A percentile compares a stretch with the other conserved stretches of the same genome.
Conservation (phyloP, 2,888 invertebrate species). For the Sycophila texana region DNA sequence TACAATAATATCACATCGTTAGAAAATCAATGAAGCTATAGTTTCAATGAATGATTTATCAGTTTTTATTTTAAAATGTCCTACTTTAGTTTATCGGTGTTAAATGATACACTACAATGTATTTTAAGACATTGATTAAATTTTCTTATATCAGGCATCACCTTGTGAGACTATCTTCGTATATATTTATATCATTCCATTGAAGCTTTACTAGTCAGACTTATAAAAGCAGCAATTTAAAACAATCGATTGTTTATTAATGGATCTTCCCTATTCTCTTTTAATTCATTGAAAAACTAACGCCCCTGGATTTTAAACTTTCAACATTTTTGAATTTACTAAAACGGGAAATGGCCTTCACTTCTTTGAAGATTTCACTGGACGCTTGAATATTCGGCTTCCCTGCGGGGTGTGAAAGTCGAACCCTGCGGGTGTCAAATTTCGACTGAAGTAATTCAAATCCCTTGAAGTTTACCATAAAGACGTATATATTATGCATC, state of each 20-base stretch:
- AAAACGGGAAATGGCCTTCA: not conserved
- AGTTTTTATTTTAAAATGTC: too few relatives aligned
- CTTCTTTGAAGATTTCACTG: not conserved
- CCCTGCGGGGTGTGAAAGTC: constrained; percentile 31
- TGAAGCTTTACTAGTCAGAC: not conserved
- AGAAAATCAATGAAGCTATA: too few relatives aligned
- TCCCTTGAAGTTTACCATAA: constrained; percentile 33
- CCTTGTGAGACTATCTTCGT: not conserved
- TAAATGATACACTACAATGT: too few relatives aligned
- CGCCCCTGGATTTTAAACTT: too few relatives aligned
- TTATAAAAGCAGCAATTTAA: constrained; percentile 5
- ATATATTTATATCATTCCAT: constrained; percentile 12
- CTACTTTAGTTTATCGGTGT: too few relatives aligned
- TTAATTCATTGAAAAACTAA: not conserved
- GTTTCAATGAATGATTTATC: too few relatives aligned
- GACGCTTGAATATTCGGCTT: constrained; percentile 31
- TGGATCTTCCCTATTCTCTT: not conserved
- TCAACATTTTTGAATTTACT: not conserved
- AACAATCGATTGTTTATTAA: not conserved
- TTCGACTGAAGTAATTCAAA: constrained; percentile 42
- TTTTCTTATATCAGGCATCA: not conserved
- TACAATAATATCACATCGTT: too few relatives aligned
- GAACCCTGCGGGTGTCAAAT: constrained; percentile 33
- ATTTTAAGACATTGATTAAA: constrained; percentile 15
- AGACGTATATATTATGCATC: not conserved